phyloP scores from a whole-genome alignment of 1,140 invertebrate genomes.

The Drosophila yakuba region DNA sequence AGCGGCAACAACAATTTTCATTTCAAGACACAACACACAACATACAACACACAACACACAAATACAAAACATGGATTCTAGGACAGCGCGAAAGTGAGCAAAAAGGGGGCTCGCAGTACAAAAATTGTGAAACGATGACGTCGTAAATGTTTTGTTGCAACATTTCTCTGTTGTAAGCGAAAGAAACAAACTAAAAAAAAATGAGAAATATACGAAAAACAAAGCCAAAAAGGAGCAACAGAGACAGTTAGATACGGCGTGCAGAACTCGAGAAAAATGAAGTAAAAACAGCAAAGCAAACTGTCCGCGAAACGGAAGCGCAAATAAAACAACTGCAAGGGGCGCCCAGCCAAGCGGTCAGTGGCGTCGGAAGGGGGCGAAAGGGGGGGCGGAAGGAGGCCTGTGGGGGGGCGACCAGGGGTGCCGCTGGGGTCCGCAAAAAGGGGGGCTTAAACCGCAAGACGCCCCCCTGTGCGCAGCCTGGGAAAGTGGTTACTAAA shows the following conservation, averaged over 20 bases:
- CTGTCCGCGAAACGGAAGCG: conserved; percentile 79
- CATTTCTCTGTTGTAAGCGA: conserved; percentile 49
- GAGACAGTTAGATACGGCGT: conserved; percentile 11
- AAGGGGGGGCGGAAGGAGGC: no score
- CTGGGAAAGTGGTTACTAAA: not conserved
- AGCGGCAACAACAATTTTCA: conserved; percentile 65
- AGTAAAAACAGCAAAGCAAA: conserved; percentile 77
- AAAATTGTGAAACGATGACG: conserved; percentile 82
- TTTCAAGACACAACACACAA: conserved; percentile 50
- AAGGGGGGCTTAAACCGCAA: conserved; percentile 17
- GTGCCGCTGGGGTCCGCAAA: conserved; percentile 1
- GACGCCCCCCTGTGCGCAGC: not conserved
- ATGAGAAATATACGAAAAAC: not conserved
- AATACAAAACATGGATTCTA: conserved; percentile 48
- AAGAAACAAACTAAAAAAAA: not conserved
- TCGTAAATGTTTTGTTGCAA: conserved; percentile 83
- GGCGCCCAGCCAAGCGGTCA: conserved; percentile 42
- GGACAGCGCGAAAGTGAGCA: conserved; percentile 6
- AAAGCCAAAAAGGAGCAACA: conserved; percentile 9
- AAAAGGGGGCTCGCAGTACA: conserved; percentile 39
- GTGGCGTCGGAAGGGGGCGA: not conserved
- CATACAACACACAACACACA: conserved; percentile 51
- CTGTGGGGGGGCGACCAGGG: not conserved
- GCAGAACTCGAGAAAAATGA: conserved; percentile 36
- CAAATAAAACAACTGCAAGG: conserved; percentile 77